A percentile compares a stretch with the other conserved stretches of the same genome.
phyloP scores from a whole-genome alignment of 2,888 invertebrate genomes.

The Dichetophora obliterata region DNA sequence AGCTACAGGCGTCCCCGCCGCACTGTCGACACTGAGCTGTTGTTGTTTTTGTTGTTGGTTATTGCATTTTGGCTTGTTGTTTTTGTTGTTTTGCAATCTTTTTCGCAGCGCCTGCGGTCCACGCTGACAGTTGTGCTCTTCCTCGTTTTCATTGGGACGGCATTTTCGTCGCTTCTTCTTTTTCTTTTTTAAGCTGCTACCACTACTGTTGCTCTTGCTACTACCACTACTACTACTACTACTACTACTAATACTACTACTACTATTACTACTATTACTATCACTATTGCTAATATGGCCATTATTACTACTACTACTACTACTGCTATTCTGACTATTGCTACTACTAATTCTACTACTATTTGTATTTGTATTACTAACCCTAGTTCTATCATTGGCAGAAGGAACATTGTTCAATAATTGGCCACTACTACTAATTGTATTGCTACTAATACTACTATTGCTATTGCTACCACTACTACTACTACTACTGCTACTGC shows the following conservation, averaged over 20 bases:
- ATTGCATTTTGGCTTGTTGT: constrained; percentile 48
- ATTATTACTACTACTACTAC: constrained; percentile 58
- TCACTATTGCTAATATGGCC: constrained; percentile 54
- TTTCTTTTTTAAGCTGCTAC: constrained; percentile 54
- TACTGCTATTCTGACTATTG: constrained; percentile 54
- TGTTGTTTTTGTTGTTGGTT: constrained; percentile 47
- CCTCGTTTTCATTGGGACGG: constrained; percentile 63
- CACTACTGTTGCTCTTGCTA: constrained; percentile 55
- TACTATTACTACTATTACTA: constrained; percentile 47
- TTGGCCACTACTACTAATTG: constrained; percentile 55
- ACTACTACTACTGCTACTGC: constrained; percentile 25
- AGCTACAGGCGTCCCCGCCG: constrained; percentile 29
- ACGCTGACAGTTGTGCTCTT: constrained; percentile 63
- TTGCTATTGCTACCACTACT: constrained; percentile 52
- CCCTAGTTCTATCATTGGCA: constrained; percentile 57
- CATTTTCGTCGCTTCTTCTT: constrained; percentile 64
- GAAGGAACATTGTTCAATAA: constrained; percentile 58
- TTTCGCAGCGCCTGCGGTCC: constrained; percentile 57
- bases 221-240: constrained; percentile 55
- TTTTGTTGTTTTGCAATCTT: constrained; percentile 47
- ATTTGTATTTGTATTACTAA: constrained; percentile 48
- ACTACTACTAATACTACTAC: constrained; percentile 47
- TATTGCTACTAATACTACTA: constrained; percentile 51
- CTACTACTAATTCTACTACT: constrained; percentile 52
- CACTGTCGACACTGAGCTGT: constrained; percentile 39